Base-by-base conservation (phyloP, 2,113 vertebrate genomes). In the Pterophyllum scalare region DNA sequence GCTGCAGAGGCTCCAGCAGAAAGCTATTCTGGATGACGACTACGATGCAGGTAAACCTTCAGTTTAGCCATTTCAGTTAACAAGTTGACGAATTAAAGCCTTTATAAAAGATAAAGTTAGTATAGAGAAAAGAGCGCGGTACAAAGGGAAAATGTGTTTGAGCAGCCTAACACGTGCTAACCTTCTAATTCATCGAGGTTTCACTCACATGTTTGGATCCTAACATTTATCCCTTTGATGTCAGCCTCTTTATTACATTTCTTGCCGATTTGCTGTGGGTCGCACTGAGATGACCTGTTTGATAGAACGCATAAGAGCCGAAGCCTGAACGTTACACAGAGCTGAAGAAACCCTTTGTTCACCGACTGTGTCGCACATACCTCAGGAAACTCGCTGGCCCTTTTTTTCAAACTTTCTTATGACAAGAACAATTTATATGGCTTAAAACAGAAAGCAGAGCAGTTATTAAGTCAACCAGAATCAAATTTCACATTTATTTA, bases 1-100 rank as follows among this genome's bases (percentile, higher is more conserved):
- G 76, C 95, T 98, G 79, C 96, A 96, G 94, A 95, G 94, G 87
- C 96, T 97, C 89, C 97, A 97, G 91, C 95, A 97, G 89, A 97
- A 96, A 92, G 97, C 97, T 11, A 22, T 98, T 87, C 90, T 96
- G 70, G 96, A 97, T 33, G 97, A 97, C n/a, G 96, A 98, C 88
- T 98, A 97, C 75, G 97, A 98, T 3, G 94, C 88, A 94, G 97
- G 97, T 98, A 83, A 94, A 87, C 80, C 75, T 79, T 78, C 19
- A 74, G 11, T 24, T 35, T 26, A 87, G 40, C 20, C 40, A n/a
- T 56, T 87, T 35, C 22, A 38, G 22, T 54, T 62, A 35, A 20
- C n/a, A n/a, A 22, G 56, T 28, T 56, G 59, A 59, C 13, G 28
- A n/a, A 46, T 46, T 7, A 22, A 56, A 17, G 8, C 1, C 22